These are phyloP conservation scores for Spongilla lacustris DNA, from an alignment of 37 sponge, comb jelly and placozoan species.

Conservation along the genomic window DNA sequence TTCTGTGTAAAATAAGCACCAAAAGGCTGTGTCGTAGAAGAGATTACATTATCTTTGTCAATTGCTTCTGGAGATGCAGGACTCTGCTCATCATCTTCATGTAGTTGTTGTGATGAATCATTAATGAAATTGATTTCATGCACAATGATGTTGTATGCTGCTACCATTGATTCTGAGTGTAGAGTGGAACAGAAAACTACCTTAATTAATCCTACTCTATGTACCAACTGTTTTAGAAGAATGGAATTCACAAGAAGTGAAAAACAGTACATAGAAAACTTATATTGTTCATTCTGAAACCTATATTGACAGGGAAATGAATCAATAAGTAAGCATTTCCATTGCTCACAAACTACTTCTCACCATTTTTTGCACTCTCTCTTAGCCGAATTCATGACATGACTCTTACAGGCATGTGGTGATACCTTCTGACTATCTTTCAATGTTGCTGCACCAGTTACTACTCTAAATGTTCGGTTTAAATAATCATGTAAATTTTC, in stretches of 20 bases:
- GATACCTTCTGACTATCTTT: background rate
- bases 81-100: background rate
- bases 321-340: background rate
- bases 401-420: conserved; percentile 2
- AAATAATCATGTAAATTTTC: conserved; percentile 7
- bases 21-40: background rate
- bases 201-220: background rate
- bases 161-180: background rate
- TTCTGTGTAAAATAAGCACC: background rate
- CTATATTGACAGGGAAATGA: background rate
- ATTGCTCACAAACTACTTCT: background rate
- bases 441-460: background rate
- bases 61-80: background rate
- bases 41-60: background rate
- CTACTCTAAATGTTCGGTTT: conserved; percentile 3
- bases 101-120: background rate
- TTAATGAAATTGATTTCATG: background rate
- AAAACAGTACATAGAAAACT: conserved; percentile 19
- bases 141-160: background rate
- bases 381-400: conserved; percentile 3
- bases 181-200: background rate
- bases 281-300: background rate
- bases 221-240: background rate
- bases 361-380: background rate
- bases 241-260: conserved; percentile 11